Evolutionary conservation across 2,888 invertebrate species (phyloP), one percentile per base, ranked within the genome.

Genomic region (Apodemia mormo): DNA sequence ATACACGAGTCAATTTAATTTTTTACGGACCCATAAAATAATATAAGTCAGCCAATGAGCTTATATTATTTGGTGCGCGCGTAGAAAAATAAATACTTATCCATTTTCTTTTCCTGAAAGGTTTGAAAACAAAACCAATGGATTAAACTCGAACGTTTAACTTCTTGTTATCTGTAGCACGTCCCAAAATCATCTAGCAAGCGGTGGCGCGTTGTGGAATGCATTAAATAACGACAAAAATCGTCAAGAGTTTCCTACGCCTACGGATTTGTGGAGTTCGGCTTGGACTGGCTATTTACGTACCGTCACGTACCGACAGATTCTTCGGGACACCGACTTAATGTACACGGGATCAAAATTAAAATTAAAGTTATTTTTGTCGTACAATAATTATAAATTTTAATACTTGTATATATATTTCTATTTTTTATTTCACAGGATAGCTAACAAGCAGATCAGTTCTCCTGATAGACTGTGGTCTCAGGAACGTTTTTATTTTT

Each of bases 201-300:
- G 66, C 43, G 66, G 66, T 43, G 40, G 29, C 49, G 65, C 65
- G 65, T 65, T 40, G 37, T 37, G 66, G 66, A 79, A 80, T 80
- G 80, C 75, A 75, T 77, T 78, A 78, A 80, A 78, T 45, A 45
- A 45, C 45, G 78, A 82, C 81, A 70, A 73, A 72, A 76, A 76
- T 77, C 72, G 77, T 75, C 75, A 79, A 74, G 76, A 76, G 76
- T n/a, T 76, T 69, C 75, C 73, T 69, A 71, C 72, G 75, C 72
- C 76, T 78, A 83, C 83, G 83, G 84, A 86, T 87, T 87, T 88
- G 86, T 85, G 82, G 80, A 77, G 66, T 69, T 74, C 72, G 74
- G 67, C 69, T 68, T 43, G 67, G 71, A 70, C 65, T 71, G 81
- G 82, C 77, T 85, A 79, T 85, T 84, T 68, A 69, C 49, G 49